Conservation (phyloP, 2,113 vertebrate species). For the Amphiprion percula region DNA sequence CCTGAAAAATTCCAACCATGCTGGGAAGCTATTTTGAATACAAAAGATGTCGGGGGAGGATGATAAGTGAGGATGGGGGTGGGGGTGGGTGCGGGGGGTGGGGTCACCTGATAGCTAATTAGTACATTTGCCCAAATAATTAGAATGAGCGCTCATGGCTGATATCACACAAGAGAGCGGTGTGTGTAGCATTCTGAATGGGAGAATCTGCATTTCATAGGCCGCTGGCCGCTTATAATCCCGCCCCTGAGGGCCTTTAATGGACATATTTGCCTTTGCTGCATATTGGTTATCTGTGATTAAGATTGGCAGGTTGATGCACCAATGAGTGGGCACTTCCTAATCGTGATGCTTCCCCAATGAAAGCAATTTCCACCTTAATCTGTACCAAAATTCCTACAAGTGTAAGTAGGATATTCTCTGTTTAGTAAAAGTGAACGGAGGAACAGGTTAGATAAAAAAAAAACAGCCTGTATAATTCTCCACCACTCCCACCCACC, state of each 20-base stretch:
- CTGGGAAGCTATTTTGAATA: conserved; percentile 87
- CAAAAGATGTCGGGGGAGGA: conserved; percentile 84
- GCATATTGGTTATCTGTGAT: conserved; percentile 69
- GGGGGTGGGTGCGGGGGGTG: conserved; percentile 24
- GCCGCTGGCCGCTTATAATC: conserved; percentile 72
- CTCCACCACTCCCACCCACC: conserved; percentile 2
- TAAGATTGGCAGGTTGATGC: conserved; percentile 71
- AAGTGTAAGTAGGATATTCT: neutral
- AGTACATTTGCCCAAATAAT: conserved; percentile 89
- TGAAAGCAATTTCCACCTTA: neutral
- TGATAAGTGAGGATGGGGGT: conserved; percentile 75
- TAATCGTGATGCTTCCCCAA: neutral
- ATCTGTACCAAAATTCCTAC: neutral
- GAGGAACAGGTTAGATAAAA: neutral
- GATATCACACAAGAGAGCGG: conserved; percentile 85
- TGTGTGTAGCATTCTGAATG: conserved; percentile 81
- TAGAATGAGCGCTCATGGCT: conserved; percentile 87
- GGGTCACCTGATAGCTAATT: conserved; percentile 86
- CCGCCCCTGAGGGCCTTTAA: conserved; percentile 70
- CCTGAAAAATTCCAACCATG: conserved; percentile 84
- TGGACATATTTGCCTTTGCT: conserved; percentile 81
- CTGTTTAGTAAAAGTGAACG: conserved; percentile 16
- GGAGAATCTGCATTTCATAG: conserved; percentile 80
- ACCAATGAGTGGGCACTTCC: conserved; percentile 52
- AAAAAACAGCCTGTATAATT: conserved; percentile 1